phyloP scores from a whole-genome alignment of 53 echinoderm and acorn worm species.

The Crossaster papposus region DNA sequence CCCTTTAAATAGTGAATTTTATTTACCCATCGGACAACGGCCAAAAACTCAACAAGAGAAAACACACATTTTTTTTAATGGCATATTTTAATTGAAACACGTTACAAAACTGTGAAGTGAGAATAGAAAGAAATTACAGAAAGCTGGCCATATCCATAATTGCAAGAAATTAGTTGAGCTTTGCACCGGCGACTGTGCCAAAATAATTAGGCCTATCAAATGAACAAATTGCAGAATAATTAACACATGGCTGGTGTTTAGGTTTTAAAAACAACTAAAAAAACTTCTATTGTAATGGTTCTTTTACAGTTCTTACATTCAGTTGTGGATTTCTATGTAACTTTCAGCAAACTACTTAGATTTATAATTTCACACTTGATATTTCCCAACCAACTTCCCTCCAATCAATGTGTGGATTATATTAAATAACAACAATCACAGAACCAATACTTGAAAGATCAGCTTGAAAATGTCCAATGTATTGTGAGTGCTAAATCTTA shows the following conservation, averaged over 20 bases:
- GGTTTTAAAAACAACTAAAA: no score
- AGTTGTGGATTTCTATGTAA: not conserved
- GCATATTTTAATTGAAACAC: slow-evolving; percentile 48
- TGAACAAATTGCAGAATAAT: not conserved
- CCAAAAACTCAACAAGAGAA: not conserved
- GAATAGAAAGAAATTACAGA: slow-evolving; percentile 5
- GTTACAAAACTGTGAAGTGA: slow-evolving; percentile 42
- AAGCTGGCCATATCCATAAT: slow-evolving; percentile 20
- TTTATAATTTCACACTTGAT: not conserved
- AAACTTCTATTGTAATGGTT: not conserved
- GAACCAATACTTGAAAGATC: not conserved
- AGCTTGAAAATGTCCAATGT: not conserved
- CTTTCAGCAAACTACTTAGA: not conserved
- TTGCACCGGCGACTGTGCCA: not conserved
- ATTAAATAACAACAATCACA: not conserved
- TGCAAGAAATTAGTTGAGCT: not conserved
- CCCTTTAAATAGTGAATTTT: no score
- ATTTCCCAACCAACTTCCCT: not conserved
- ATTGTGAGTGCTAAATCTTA: not conserved
- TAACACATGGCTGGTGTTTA: not conserved
- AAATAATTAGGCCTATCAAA: not conserved
- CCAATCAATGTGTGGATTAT: not conserved
- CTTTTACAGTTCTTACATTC: not conserved
- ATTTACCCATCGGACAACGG: not conserved
- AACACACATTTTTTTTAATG: slow-evolving; percentile 20